Evolutionary conservation across 2,113 vertebrate species (phyloP).

Genomic region (Pterocles orientalis): DNA sequence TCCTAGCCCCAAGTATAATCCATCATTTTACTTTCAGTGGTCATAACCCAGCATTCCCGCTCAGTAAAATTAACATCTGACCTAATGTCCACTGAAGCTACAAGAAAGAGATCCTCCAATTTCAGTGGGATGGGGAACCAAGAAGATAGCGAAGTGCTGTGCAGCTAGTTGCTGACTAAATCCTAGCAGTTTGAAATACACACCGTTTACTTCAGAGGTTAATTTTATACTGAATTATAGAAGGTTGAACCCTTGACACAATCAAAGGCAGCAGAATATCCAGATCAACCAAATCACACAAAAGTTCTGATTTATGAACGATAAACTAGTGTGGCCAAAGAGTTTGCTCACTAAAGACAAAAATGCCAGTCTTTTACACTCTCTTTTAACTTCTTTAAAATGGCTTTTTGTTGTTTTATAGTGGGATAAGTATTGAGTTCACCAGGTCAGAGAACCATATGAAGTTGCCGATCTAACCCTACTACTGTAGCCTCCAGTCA

Average conservation of each 20-base stretch:
- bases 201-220: neutral
- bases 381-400: constrained; percentile 13
- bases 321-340: neutral
- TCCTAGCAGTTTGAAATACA: neutral
- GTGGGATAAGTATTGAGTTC: neutral
- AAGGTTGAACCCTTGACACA: neutral
- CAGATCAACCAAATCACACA: neutral
- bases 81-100: neutral
- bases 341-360: neutral
- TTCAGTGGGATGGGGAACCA: neutral
- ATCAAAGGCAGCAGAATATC: neutral
- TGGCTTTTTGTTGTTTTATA: neutral
- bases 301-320: neutral
- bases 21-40: neutral
- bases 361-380: neutral
- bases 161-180: neutral
- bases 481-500: neutral
- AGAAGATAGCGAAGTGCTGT: neutral
- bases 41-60: neutral
- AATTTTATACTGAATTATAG: neutral
- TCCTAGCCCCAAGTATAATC: neutral
- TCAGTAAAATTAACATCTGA: neutral
- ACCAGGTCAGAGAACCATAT: neutral
- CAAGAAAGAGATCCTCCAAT: neutral
- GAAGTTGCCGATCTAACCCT: neutral